These are phyloP conservation scores for Bujurquina vittata DNA, from an alignment of 2,113 vertebrate species.

Conservation along the genomic window DNA sequence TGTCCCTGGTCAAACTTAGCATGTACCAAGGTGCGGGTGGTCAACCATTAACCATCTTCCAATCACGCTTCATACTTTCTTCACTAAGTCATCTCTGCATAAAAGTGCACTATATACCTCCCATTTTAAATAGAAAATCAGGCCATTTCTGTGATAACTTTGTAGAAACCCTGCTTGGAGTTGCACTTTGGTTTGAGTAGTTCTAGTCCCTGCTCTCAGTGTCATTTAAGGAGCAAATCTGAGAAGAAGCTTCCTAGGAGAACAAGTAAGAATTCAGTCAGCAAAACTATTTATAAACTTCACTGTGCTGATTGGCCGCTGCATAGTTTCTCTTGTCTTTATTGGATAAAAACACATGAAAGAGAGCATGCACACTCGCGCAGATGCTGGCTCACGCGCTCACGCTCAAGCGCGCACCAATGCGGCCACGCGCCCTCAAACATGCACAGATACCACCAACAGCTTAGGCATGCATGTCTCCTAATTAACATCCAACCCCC, in stretches of 20 bases:
- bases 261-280: conserved; percentile 44
- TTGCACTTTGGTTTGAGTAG: not conserved
- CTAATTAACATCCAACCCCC: conserved; percentile 66
- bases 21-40: conserved; percentile 8
- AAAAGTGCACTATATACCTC: not conserved
- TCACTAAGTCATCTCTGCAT: not conserved
- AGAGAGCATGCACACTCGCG: conserved; percentile 23
- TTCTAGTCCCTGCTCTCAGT: conserved; percentile 7
- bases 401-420: not conserved
- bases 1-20: conserved; percentile 19
- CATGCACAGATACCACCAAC: conserved; percentile 16
- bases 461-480: conserved; percentile 61
- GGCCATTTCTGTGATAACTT: not conserved
- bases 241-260: conserved; percentile 29
- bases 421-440: not conserved
- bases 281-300: conserved; percentile 75
- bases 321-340: conserved; percentile 28
- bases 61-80: conserved; percentile 7
- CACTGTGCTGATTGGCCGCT: conserved; percentile 64
- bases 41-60: conserved; percentile 29
- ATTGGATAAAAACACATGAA: conserved; percentile 75
- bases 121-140: not conserved
- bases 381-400: not conserved
- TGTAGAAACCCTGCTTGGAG: not conserved
- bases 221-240: conserved; percentile 34